Evolutionary conservation across 2,113 vertebrate genomes (phyloP), one percentile per base, ranked within the genome.

Genomic region (Tupaia tana): DNA sequence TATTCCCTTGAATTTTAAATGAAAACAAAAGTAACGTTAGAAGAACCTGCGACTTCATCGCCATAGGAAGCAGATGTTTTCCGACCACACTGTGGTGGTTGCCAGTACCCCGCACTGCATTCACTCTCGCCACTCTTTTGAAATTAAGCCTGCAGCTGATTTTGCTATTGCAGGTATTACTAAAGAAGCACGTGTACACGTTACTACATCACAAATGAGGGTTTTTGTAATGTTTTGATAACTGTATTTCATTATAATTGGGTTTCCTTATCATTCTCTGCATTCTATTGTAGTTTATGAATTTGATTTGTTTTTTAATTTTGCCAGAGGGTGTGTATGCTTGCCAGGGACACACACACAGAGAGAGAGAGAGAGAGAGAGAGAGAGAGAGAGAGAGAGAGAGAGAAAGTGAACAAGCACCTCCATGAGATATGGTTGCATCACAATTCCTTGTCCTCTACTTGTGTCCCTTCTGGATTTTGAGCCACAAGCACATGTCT

Each of bases 111-210:
- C 27, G 90, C 95, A 61, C 11, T 77, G 69, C 63, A 84, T 58
- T 90, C 83, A 64, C 25, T 90, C 34, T 67, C 52, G 71, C 73
- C 74, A 10, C 16, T 75, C 64, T 85, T 88, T 86, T 84, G n/a
- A 96, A 96, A 80, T 79, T 31, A 96, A 94, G 54, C 13, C n/a
- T 66, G 31, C 61, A 64, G 11, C 34, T 90, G 25, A 63, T 61
- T 73, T 87, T 84, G 86, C 63, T 93, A 75, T 75, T 79, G 69
- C 84, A 86, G 71, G 27, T 94, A 2, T 86, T 78, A 31, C 25
- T 70, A 58, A 86, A 80, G n/a, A 92, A 75, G 80, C 8, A 59
- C 24, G 52, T 73, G 43, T 43, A 5, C 6, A 58, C 22, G 31
- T 81, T 31, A 75, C 15, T 52, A 10, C 58, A 73, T 73, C 14